phyloP scores from a whole-genome alignment of 2,888 invertebrate species.

The Nomada lathburiana region DNA sequence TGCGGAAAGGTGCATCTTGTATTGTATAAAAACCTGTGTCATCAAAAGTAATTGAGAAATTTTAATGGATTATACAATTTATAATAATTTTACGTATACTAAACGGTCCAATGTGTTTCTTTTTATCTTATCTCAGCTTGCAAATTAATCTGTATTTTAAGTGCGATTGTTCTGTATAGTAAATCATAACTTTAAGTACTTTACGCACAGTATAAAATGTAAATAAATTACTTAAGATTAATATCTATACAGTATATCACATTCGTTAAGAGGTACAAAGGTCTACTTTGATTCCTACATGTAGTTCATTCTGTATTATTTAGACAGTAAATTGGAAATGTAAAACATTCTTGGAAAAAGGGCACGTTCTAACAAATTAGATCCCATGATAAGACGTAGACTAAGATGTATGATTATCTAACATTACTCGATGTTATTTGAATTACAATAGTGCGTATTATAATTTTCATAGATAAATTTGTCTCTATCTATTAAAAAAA shows the following conservation, averaged over 20 bases:
- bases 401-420: conserved; percentile 13
- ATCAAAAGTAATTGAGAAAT: background rate
- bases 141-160: conserved; percentile 7
- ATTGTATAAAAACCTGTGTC: background rate
- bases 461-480: conserved; percentile 2
- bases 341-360: conserved; percentile 27
- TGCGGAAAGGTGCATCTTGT: background rate
- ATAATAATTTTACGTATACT: conserved; percentile 9
- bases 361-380: conserved; percentile 25
- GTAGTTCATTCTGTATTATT: conserved; percentile 41
- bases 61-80: conserved; percentile 4
- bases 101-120: background rate
- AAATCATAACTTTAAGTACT: conserved; percentile 44
- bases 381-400: conserved; percentile 17
- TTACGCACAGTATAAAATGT: conserved; percentile 54
- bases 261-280: conserved; percentile 55
- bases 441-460: conserved; percentile 2
- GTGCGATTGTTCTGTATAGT: conserved; percentile 31
- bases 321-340: conserved; percentile 44
- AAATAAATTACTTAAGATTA: conserved; percentile 58
- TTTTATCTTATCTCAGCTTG: background rate
- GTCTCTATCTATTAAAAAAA: conserved; percentile 1
- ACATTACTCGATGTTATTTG: background rate
- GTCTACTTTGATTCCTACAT: conserved; percentile 44
- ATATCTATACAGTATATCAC: conserved; percentile 56